A percentile compares a stretch with the other conserved stretches of the same genome.
phyloP scores from a whole-genome alignment of 23 tunicate genomes.

The Clavelina lepadiformis region DNA sequence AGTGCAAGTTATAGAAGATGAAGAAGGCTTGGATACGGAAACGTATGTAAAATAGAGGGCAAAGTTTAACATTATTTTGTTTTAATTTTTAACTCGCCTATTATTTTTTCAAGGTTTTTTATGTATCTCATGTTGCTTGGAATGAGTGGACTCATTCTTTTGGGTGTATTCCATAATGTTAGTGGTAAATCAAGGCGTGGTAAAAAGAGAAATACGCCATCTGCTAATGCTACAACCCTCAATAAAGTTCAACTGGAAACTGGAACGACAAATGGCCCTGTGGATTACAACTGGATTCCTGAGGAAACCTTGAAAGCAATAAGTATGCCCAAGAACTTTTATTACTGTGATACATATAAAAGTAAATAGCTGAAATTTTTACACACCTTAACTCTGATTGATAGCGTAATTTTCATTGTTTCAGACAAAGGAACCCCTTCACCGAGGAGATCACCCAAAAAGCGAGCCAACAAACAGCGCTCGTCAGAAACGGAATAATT shows the following conservation, averaged over 20 bases:
- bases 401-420: not conserved
- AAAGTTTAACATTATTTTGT: not conserved
- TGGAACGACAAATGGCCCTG: slow-evolving; percentile 66
- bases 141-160: slow-evolving; percentile 24
- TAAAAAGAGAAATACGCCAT: slow-evolving; percentile 4
- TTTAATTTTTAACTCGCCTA: not conserved
- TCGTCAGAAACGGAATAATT: too few relatives aligned
- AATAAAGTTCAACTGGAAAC: slow-evolving; percentile 20
- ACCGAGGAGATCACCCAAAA: slow-evolving; percentile 63
- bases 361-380: not conserved
- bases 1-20: slow-evolving; percentile 76
- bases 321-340: slow-evolving; percentile 28
- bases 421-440: slow-evolving; percentile 57
- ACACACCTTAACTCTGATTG: not conserved
- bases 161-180: slow-evolving; percentile 49
- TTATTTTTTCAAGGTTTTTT: slow-evolving; percentile 45
- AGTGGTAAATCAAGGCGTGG: slow-evolving; percentile 15
- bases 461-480: slow-evolving; percentile 36
- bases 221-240: slow-evolving; percentile 6
- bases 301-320: slow-evolving; percentile 71
- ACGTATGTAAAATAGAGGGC: slow-evolving; percentile 27
- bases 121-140: slow-evolving; percentile 76
- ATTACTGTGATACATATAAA: not conserved
- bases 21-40: slow-evolving; percentile 93
- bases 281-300: slow-evolving; percentile 91